Percentiles rank a stretch among this genome's conserved stretches.
phyloP scores from a whole-genome alignment of 1,140 invertebrate species.

The Antheraea mylitta region DNA sequence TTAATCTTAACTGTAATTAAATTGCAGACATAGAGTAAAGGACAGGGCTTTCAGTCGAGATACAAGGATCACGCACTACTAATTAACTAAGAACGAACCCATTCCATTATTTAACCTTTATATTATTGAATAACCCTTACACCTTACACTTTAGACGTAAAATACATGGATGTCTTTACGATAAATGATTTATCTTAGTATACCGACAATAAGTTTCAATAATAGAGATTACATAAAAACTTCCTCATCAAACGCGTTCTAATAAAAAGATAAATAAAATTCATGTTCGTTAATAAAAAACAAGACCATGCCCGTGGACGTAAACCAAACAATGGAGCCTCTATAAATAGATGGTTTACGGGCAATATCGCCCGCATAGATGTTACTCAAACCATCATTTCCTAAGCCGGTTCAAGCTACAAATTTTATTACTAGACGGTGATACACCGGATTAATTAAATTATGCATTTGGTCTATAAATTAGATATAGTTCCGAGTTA shows the following conservation, averaged over 20 bases:
- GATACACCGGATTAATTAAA: constrained; percentile 55
- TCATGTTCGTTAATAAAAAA: neutral
- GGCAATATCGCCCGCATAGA: constrained; percentile 39
- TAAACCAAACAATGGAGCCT: constrained; percentile 19
- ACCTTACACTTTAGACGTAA: neutral
- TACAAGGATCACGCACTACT: constrained; percentile 29
- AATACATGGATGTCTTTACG: too few relatives aligned
- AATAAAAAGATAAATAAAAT: neutral
- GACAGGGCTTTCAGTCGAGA: constrained; percentile 31
- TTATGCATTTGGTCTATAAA: constrained; percentile 46
- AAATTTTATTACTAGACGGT: constrained; percentile 46
- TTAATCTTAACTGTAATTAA: constrained; percentile 17
- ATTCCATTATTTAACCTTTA: neutral
- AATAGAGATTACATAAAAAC: too few relatives aligned
- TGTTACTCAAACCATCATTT: constrained; percentile 26
- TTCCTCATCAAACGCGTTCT: neutral
- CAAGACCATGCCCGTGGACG: constrained; percentile 4
- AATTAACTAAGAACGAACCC: constrained; percentile 18
- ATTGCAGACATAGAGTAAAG: constrained; percentile 16
- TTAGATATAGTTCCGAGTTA: constrained; percentile 22
- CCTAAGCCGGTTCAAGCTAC: constrained; percentile 38
- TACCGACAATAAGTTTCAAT: too few relatives aligned
- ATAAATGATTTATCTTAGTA: too few relatives aligned
- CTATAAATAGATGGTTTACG: constrained; percentile 34
- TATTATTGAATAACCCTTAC: neutral